These are phyloP conservation scores for Tromatobia lineatoria DNA, from an alignment of 2,888 invertebrate genomes.

Conservation along the genomic window DNA sequence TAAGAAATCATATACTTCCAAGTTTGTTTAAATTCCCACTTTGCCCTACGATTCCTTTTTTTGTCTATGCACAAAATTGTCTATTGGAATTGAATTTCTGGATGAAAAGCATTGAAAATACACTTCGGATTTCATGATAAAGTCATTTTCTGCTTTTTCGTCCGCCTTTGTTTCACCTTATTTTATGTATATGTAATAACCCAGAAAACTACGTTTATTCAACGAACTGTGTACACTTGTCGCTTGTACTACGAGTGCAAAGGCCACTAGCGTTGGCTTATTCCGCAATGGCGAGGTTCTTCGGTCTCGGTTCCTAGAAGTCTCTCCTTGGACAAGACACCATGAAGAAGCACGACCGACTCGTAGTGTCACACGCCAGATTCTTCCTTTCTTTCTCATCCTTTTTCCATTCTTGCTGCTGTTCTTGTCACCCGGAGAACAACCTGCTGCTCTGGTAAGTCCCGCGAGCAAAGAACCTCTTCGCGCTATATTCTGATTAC, in stretches of 20 bases:
- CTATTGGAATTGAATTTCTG: too few species aligned
- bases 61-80: too few species aligned
- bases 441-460: constrained; percentile 56
- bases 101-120: too few species aligned
- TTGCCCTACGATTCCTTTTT: too few species aligned
- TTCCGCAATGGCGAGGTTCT: constrained; percentile 24
- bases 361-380: constrained; percentile 50
- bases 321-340: constrained; percentile 35
- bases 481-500: constrained; percentile 75
- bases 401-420: constrained; percentile 27
- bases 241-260: constrained; percentile 21
- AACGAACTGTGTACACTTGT: constrained; percentile 28
- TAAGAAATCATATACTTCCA: too few species aligned
- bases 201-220: too few species aligned
- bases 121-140: too few species aligned
- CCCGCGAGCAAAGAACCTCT: constrained; percentile 31
- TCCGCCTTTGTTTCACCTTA: too few species aligned
- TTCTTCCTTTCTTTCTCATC: constrained; percentile 41
- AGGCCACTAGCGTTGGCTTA: constrained; percentile 20
- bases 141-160: too few species aligned
- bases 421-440: constrained; percentile 47
- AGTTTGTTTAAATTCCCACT: too few species aligned
- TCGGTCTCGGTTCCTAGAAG: constrained; percentile 47
- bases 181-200: too few species aligned
- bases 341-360: constrained; percentile 45